Percentiles rank a stretch among this genome's conserved stretches.
These are phyloP conservation scores for Pocillopora meandrina DNA, from an alignment of 92 coral and sea anemone species.

Conservation along the genomic window DNA sequence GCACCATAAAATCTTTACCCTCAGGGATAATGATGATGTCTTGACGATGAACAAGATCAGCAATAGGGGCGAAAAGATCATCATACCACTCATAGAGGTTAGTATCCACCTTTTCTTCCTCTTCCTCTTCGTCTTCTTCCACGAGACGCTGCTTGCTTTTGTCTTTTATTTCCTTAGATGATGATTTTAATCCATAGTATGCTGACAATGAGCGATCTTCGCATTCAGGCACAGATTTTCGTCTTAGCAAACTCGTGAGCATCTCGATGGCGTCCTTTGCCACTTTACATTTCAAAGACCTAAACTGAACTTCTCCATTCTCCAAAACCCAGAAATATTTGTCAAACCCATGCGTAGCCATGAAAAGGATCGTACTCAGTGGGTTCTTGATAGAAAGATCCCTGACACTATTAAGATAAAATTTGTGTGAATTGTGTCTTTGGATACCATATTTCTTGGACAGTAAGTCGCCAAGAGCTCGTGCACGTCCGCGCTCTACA, in stretches of 20 bases:
- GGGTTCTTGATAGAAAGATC: not conserved
- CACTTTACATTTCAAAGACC: too few relatives aligned
- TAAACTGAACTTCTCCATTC: not conserved
- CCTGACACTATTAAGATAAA: not conserved
- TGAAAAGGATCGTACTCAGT: not conserved
- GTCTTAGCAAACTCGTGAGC: not conserved
- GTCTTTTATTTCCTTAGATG: not conserved
- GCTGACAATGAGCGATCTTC: slow-evolving; percentile 22
- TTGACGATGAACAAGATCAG: not conserved
- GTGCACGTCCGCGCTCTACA: not conserved
- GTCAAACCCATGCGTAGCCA: not conserved
- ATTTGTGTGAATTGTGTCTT: not conserved
- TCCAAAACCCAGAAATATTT: slow-evolving; percentile 10
- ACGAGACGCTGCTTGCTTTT: not conserved
- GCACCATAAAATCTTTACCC: slow-evolving; percentile 16
- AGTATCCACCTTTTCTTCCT: not conserved
- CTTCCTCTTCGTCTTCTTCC: not conserved
- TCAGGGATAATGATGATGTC: slow-evolving; percentile 32
- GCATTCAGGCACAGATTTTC: not conserved
- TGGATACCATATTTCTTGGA: not conserved
- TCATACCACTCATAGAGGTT: not conserved
- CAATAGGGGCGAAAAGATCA: slow-evolving; percentile 10
- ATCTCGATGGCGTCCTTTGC: too few relatives aligned
- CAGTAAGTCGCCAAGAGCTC: slow-evolving; percentile 18
- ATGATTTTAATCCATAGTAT: not conserved